Evolutionary conservation across 2,888 invertebrate genomes (phyloP), one percentile per base, ranked within the genome.

Genomic region (Tineola bisselliella): DNA sequence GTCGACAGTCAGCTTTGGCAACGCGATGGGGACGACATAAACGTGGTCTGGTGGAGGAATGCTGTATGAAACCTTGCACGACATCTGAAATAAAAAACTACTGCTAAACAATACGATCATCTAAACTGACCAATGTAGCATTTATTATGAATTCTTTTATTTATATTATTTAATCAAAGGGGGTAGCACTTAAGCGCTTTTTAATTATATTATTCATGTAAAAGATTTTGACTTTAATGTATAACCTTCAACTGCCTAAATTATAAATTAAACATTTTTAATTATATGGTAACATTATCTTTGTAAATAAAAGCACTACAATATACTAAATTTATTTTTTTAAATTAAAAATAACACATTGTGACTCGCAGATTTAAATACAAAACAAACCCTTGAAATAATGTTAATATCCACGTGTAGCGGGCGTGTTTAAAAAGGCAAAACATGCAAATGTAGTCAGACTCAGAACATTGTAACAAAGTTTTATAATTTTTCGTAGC

Each of bases 31-130:
- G 68, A 1, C 67, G 75, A 0, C 68, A 71, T 65, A 76, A 76
- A 63, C 66, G 76, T 12, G 76, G 76, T 1, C 66, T 77, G 6
- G 76, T 68, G 11, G 74, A 76, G 63, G 74, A 76, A 52, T 77
- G 76, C 65, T 77, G 76, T 64, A 65, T 71, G 13, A 74, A 74
- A 33, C 67, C 74, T 0, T 77, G 77, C 65, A 69, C 72, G 33
- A 65, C 67, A 8, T 70, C 72, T 12, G 70, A 72, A 60, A 75
- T 76, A 44, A 69, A 70, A 10, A 68, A 64, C 62, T 76, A 74
- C 62, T 48, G 48, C 15, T 48, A 10, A 48, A 48, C 48, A 13
- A n/a, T 17, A 48, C 38, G n/a, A n/a, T n/a, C n/a, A 10, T 2
- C 10, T 2, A 38, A n/a, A 38, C 10, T 38, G 38, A 38, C 38